Evolutionary conservation across 2,888 invertebrate genomes (phyloP).

Genomic region (Silvanus unidentatus): DNA sequence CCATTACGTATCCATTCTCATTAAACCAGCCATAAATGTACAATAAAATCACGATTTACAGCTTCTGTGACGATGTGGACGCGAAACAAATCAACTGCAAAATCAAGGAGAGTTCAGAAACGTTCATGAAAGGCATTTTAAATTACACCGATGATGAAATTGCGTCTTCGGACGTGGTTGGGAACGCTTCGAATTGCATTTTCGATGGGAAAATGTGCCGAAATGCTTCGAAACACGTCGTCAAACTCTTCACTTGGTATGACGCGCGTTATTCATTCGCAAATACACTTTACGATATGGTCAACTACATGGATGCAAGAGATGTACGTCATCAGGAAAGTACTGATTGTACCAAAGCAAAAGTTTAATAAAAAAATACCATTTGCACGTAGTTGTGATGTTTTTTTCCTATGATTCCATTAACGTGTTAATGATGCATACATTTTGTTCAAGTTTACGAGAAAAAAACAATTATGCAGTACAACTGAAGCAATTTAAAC

Average conservation of each 20-base stretch:
- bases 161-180: slow-evolving; percentile 22
- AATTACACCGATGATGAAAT: slow-evolving; percentile 16
- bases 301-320: slow-evolving; percentile 42
- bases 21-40: not conserved
- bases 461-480: too few species aligned
- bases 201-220: slow-evolving; percentile 20
- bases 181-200: slow-evolving; percentile 21
- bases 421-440: too few species aligned
- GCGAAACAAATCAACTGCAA: slow-evolving; percentile 14
- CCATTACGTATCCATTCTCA: not conserved
- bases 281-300: slow-evolving; percentile 39
- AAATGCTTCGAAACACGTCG: slow-evolving; percentile 13
- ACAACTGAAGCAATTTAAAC: too few species aligned
- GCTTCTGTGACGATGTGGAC: not conserved
- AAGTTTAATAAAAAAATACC: too few species aligned
- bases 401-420: too few species aligned
- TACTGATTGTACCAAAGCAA: too few species aligned
- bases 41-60: not conserved
- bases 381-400: too few species aligned
- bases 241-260: slow-evolving; percentile 25
- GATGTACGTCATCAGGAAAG: slow-evolving; percentile 13
- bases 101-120: slow-evolving; percentile 21
- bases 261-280: slow-evolving; percentile 23
- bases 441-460: too few species aligned
- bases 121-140: slow-evolving; percentile 20